A percentile compares a stretch with the other conserved stretches of the same genome.
Conservation (phyloP, 2,113 vertebrate species). For the Nesogale talazaci region DNA sequence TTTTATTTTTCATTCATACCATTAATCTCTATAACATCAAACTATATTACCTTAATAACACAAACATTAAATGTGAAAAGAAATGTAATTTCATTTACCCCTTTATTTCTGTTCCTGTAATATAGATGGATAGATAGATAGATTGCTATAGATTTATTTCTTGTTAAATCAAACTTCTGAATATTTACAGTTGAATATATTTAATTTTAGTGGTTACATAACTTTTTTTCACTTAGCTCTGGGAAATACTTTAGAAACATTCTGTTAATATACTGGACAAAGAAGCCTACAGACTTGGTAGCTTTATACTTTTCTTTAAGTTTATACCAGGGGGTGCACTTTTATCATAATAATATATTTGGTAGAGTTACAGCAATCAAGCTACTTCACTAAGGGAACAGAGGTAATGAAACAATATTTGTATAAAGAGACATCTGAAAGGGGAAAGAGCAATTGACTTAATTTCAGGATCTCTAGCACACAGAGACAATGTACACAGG, state of each 20-base stretch:
- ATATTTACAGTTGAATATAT: not conserved
- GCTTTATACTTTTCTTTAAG: slow-evolving; percentile 32
- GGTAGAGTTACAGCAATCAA: slow-evolving; percentile 13
- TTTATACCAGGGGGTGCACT: not conserved
- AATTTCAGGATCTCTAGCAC: not conserved
- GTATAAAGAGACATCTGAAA: slow-evolving; percentile 36
- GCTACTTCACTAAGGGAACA: slow-evolving; percentile 37
- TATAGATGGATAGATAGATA: no score
- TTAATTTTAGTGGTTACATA: slow-evolving; percentile 32
- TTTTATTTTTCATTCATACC: not conserved
- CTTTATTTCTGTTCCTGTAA: no score
- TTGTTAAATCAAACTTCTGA: not conserved
- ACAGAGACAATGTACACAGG: not conserved
- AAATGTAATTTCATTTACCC: no score
- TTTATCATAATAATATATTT: slow-evolving; percentile 31
- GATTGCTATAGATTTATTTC: no score
- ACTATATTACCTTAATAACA: not conserved
- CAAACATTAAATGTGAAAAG: not conserved
- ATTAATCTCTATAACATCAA: not conserved
- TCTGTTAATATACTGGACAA: slow-evolving; percentile 24
- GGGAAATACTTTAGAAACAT: not conserved
- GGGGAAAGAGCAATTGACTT: slow-evolving; percentile 28
- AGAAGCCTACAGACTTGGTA: slow-evolving; percentile 19
- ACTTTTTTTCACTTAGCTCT: not conserved
- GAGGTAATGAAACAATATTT: slow-evolving; percentile 38